phyloP scores from a whole-genome alignment of 2,113 vertebrate genomes.

The Odocoileus virginianus region DNA sequence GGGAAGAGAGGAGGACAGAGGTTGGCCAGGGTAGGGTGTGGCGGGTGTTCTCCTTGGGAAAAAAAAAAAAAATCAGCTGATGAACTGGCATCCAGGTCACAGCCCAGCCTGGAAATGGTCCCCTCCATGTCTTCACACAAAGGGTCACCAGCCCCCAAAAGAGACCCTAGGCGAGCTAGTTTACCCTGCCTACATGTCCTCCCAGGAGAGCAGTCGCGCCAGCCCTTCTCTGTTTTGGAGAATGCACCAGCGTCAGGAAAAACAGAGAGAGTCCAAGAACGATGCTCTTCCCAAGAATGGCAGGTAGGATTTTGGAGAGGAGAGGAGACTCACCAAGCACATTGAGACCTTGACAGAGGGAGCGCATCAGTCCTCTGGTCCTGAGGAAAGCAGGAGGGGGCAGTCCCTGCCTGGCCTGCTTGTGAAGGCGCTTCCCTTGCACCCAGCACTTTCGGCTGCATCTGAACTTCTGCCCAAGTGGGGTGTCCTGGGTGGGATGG shows the following conservation, averaged over 20 bases:
- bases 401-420: neutral
- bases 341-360: rapidly evolving
- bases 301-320: neutral
- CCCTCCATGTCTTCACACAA: neutral
- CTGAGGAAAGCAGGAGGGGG: rapidly evolving
- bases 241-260: neutral
- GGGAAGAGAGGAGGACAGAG: neutral
- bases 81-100: neutral
- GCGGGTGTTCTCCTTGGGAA: neutral
- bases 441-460: neutral
- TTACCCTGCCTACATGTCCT: neutral
- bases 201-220: rapidly evolving
- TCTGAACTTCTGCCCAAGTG: rapidly evolving
- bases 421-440: rapidly evolving
- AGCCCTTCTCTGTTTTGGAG: neutral
- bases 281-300: neutral
- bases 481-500: neutral
- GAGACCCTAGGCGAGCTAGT: neutral
- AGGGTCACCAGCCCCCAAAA: neutral
- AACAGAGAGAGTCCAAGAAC: rapidly evolving
- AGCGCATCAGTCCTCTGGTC: rapidly evolving
- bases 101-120: neutral
- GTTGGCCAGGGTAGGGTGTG: neutral
- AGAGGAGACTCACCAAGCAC: neutral
- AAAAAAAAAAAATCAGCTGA: neutral